These are phyloP conservation scores for Alectoris magna DNA, from an alignment of 2,797 vertebrate genomes.

Conservation along the genomic window DNA sequence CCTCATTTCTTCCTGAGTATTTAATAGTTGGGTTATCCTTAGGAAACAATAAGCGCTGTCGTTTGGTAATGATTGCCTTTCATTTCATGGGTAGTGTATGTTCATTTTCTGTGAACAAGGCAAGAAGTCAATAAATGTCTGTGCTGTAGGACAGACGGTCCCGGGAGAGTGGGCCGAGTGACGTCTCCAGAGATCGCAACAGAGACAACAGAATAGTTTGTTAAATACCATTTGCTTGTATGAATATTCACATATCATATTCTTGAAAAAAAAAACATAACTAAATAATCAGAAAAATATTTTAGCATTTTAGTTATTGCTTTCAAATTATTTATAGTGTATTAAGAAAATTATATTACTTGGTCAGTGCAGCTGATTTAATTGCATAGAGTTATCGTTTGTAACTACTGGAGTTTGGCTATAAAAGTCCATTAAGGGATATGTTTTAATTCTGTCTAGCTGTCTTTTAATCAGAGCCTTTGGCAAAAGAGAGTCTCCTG, in stretches of 20 bases:
- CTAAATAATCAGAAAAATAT: not conserved
- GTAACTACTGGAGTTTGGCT: not conserved
- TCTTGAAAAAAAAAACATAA: not conserved
- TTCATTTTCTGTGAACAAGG: not conserved
- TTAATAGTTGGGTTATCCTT: not conserved
- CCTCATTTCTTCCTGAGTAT: not conserved
- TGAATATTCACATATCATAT: not conserved
- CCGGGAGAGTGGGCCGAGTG: not conserved
- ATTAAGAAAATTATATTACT: not conserved
- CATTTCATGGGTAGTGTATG: not conserved
- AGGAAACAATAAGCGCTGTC: not conserved
- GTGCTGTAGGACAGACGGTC: not conserved
- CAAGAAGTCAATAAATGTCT: not conserved
- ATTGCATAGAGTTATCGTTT: not conserved
- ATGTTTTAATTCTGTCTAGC: not conserved
- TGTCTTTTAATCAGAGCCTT: not conserved
- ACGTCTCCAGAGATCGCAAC: not conserved
- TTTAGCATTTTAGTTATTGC: not conserved
- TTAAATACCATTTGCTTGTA: not conserved
- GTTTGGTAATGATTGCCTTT: not conserved
- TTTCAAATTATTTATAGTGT: not conserved
- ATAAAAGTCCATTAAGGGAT: not conserved
- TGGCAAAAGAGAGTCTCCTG: not conserved
- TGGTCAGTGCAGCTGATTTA: not conserved
- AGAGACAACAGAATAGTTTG: not conserved